A percentile compares a stretch with the other conserved stretches of the same genome.
Evolutionary conservation across 1,140 invertebrate species (phyloP).

Genomic region (Scaptomyza pallida): DNA sequence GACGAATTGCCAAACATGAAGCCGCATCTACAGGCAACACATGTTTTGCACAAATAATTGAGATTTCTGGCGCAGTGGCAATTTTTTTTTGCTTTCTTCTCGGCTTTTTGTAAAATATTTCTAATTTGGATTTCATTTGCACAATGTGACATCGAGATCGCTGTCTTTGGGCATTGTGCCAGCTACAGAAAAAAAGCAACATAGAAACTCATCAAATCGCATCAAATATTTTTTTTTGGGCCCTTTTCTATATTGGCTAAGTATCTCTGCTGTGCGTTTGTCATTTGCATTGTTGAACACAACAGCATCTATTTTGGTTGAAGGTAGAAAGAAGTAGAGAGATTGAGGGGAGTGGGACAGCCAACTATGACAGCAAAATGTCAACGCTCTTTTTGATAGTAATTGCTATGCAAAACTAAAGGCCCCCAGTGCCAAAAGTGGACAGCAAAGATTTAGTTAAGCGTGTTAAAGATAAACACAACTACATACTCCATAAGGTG

Average conservation of each 20-base stretch:
- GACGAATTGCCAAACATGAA: slow-evolving; percentile 69
- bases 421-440: slow-evolving; percentile 54
- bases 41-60: slow-evolving; percentile 78
- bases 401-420: slow-evolving; percentile 59
- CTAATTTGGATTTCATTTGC: slow-evolving; percentile 61
- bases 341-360: no score
- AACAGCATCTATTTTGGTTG: slow-evolving; percentile 26
- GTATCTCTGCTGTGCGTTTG: slow-evolving; percentile 10
- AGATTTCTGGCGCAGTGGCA: slow-evolving; percentile 54
- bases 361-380: slow-evolving; percentile 31
- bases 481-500: slow-evolving; percentile 42
- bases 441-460: slow-evolving; percentile 31
- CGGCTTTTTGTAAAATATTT: slow-evolving; percentile 56
- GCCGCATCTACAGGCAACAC: slow-evolving; percentile 66
- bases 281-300: slow-evolving; percentile 32
- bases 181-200: no score
- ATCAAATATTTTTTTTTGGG: slow-evolving; percentile 32
- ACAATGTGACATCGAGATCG: slow-evolving; percentile 39
- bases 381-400: slow-evolving; percentile 49
- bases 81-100: slow-evolving; percentile 16
- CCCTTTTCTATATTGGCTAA: slow-evolving; percentile 31
- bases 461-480: slow-evolving; percentile 54
- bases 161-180: slow-evolving; percentile 51
- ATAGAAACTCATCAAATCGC: slow-evolving; percentile 29
- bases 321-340: no score